Conservation (phyloP, 2,888 invertebrate genomes). For the Cryptocheilus praepositus region DNA sequence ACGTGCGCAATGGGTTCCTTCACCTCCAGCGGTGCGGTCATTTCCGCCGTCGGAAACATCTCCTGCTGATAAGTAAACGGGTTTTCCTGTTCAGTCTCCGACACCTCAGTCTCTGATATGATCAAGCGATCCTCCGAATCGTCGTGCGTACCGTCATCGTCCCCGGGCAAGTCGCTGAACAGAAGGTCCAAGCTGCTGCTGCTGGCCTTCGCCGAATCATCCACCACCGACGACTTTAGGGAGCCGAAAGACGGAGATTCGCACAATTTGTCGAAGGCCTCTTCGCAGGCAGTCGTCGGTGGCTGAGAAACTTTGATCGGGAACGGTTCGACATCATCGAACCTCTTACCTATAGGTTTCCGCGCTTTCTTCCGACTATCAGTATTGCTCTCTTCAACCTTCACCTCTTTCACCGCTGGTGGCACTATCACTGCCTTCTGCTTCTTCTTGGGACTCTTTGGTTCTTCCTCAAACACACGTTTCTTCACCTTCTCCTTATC, state of each 20-base stretch:
- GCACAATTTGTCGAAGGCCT: slow-evolving; percentile 77
- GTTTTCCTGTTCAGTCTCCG: slow-evolving; percentile 76
- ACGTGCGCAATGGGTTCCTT: slow-evolving; percentile 19
- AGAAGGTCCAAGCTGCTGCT: slow-evolving; percentile 70
- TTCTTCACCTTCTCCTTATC: slow-evolving; percentile 71
- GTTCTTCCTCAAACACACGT: slow-evolving; percentile 69
- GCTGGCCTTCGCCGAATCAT: slow-evolving; percentile 54
- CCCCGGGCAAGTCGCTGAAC: slow-evolving; percentile 73
- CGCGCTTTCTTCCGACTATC: slow-evolving; percentile 60
- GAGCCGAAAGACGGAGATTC: slow-evolving; percentile 77
- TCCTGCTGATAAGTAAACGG: slow-evolving; percentile 80
- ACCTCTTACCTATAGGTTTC: slow-evolving; percentile 58
- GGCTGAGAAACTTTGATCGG: slow-evolving; percentile 29
- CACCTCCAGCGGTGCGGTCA: slow-evolving; percentile 37
- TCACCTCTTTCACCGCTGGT: slow-evolving; percentile 48
- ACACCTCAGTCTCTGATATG: slow-evolving; percentile 80
- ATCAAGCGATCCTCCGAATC: slow-evolving; percentile 79
- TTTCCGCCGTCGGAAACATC: slow-evolving; percentile 75
- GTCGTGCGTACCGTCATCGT: slow-evolving; percentile 71
- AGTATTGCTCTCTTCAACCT: slow-evolving; percentile 26
- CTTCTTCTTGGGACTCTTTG: slow-evolving; percentile 71
- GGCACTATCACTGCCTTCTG: slow-evolving; percentile 54
- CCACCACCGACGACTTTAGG: slow-evolving; percentile 48
- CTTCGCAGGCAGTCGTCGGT: slow-evolving; percentile 63
- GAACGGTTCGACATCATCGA: slow-evolving; percentile 48